Evolutionary conservation across 2,797 vertebrate genomes (phyloP).

Genomic region (Sebastes steindachneri): DNA sequence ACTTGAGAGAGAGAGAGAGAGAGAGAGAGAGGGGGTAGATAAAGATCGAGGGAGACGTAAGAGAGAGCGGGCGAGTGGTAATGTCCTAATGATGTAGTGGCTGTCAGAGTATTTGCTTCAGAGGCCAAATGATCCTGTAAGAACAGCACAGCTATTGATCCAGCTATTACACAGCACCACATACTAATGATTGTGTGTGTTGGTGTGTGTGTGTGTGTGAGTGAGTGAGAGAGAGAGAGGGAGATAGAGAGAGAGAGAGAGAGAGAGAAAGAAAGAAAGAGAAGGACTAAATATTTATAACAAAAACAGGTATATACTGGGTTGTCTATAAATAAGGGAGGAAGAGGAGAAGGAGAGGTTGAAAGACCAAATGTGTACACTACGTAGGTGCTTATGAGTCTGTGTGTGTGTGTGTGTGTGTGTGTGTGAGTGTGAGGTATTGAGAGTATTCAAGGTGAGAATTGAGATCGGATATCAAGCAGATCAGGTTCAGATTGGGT

Average conservation of each 20-base stretch:
- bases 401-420: neutral
- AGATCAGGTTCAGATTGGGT: constrained; percentile 58
- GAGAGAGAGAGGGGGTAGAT: neutral
- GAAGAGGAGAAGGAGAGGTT: neutral
- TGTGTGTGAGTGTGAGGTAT: neutral
- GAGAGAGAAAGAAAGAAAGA: neutral
- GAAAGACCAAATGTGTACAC: neutral
- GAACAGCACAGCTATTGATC: constrained; percentile 75
- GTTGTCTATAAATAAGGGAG: neutral
- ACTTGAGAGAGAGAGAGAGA: constrained; percentile 7
- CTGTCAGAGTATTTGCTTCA: constrained; percentile 76
- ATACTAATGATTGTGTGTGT: constrained; percentile 57
- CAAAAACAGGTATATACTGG: constrained; percentile 18
- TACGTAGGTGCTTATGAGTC: neutral
- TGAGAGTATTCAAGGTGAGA: constrained; percentile 66
- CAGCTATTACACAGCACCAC: constrained; percentile 67
- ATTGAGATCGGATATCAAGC: constrained; percentile 58
- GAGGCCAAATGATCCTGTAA: constrained; percentile 80
- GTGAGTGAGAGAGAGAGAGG: neutral
- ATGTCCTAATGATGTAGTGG: constrained; percentile 78
- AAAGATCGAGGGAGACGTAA: neutral
- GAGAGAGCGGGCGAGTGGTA: constrained; percentile 66
- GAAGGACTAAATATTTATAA: neutral
- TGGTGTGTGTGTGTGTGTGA: neutral
- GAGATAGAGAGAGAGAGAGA: neutral